phyloP scores from a whole-genome alignment of 2,113 vertebrate species.

The Arizona elegans region DNA sequence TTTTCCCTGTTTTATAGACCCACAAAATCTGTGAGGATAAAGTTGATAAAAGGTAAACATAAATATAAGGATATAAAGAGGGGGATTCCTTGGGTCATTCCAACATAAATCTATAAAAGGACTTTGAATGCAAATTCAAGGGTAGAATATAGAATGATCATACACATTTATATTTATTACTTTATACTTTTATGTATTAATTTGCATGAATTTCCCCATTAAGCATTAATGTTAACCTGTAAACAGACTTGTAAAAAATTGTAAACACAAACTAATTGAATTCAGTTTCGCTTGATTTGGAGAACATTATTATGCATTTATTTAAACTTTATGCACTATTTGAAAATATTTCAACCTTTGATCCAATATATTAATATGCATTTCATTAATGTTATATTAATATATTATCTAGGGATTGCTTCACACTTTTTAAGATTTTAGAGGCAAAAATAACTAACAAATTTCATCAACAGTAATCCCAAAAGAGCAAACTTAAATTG shows the following conservation, averaged over 20 bases:
- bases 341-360: neutral
- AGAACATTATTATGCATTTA: neutral
- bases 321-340: neutral
- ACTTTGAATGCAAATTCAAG: neutral
- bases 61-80: neutral
- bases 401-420: conserved; percentile 2
- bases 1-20: neutral
- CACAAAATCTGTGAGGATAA: neutral
- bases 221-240: neutral
- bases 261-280: neutral
- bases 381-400: neutral
- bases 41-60: neutral
- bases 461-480: neutral
- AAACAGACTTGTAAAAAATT: neutral
- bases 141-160: neutral
- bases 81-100: neutral
- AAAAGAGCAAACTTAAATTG: neutral
- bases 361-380: conserved; percentile 1
- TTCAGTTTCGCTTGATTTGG: neutral
- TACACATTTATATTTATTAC: neutral
- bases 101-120: neutral
- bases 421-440: neutral
- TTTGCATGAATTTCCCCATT: neutral
- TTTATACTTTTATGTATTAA: neutral
- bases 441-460: neutral